Percentiles rank a stretch among this genome's conserved stretches.
These are phyloP conservation scores for Homalodisca vitripennis DNA, from an alignment of 1,140 invertebrate genomes.

Conservation along the genomic window DNA sequence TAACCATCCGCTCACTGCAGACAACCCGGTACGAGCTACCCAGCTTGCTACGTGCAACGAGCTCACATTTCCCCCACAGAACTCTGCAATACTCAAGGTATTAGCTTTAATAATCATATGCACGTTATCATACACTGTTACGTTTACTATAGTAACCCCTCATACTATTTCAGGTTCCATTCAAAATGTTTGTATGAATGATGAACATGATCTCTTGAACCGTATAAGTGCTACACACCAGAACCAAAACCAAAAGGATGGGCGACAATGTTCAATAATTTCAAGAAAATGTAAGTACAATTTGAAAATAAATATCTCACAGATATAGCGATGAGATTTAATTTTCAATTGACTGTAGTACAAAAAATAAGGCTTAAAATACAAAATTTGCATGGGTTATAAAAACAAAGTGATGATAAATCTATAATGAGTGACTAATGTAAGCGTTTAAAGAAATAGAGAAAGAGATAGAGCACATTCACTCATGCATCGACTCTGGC, in stretches of 20 bases:
- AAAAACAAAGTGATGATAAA: no score
- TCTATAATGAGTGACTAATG: not conserved
- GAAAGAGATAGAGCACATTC: not conserved
- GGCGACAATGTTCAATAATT: not conserved
- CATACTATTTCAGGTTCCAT: no score
- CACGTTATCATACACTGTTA: not conserved
- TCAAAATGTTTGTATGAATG: not conserved
- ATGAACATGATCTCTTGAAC: not conserved
- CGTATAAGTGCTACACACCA: slow-evolving; percentile 7
- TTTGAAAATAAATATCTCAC: no score
- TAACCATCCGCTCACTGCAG: not conserved
- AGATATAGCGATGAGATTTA: no score
- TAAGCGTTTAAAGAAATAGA: not conserved
- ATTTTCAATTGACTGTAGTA: no score
- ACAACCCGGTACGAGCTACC: not conserved
- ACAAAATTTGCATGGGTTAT: no score
- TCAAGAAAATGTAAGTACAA: no score
- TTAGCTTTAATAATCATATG: slow-evolving; percentile 27
- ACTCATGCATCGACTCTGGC: not conserved
- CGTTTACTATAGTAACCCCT: no score
- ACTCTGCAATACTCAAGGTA: slow-evolving; percentile 41
- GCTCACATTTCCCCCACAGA: slow-evolving; percentile 39
- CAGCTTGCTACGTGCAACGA: not conserved
- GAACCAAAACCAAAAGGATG: not conserved
- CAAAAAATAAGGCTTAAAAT: no score